Percentiles rank a stretch among this genome's conserved stretches.
phyloP scores from a whole-genome alignment of 2,888 invertebrate genomes.

The Notodromas monacha region DNA sequence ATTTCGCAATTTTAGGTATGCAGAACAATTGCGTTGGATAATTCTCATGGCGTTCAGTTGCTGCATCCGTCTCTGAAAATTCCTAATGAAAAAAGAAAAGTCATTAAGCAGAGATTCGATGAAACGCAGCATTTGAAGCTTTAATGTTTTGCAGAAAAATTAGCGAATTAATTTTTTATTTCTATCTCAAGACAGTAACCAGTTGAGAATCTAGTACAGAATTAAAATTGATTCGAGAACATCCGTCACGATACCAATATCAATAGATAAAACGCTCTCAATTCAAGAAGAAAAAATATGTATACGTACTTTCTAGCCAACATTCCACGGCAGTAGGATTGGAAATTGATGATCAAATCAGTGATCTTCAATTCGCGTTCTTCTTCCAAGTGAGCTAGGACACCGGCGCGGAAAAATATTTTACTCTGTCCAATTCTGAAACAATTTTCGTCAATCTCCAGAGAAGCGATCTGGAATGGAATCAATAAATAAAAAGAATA shows the following conservation, averaged over 20 bases:
- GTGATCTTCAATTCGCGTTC: conserved; percentile 95
- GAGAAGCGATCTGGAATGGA: conserved; percentile 33
- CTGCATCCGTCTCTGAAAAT: conserved; percentile 83
- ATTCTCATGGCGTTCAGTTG: conserved; percentile 94
- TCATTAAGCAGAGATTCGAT: background rate
- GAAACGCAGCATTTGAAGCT: too few species aligned
- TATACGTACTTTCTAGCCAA: too few species aligned
- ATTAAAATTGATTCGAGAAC: too few species aligned
- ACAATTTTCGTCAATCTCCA: conserved; percentile 81
- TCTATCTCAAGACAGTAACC: too few species aligned
- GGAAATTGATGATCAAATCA: conserved; percentile 87
- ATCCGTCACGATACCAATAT: too few species aligned
- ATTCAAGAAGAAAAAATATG: too few species aligned
- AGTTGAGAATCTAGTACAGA: too few species aligned
- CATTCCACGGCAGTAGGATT: conserved; percentile 77
- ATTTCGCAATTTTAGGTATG: conserved; percentile 84
- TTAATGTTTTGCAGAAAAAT: too few species aligned
- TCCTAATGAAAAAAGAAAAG: conserved; percentile 17
- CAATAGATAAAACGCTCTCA: too few species aligned
- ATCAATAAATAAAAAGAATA: background rate
- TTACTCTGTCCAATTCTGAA: conserved; percentile 96
- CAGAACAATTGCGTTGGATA: conserved; percentile 92
- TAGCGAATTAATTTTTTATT: too few species aligned
- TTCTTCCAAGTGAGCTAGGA: conserved; percentile 90
- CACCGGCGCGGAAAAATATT: conserved; percentile 97